Evolutionary conservation across 2,888 invertebrate genomes (phyloP), one percentile per base, ranked within the genome.

Genomic region (Ochlodes sylvanus): DNA sequence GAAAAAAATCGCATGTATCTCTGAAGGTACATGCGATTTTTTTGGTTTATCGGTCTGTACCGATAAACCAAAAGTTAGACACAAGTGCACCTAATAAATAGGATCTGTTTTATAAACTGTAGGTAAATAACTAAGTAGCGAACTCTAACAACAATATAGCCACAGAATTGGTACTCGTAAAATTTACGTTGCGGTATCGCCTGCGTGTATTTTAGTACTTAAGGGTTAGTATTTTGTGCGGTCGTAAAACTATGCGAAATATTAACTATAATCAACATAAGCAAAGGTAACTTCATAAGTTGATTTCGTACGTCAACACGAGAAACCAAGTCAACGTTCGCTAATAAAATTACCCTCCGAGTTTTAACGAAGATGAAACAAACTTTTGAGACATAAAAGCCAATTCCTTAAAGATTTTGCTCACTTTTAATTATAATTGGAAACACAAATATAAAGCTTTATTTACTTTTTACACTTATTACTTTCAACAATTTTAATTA

Each of bases 211-310:
- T 34, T 56, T 47, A 57, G 21, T 65, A 47, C 56, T 56, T 56
- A 52, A 7, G 44, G 12, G 50, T 15, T 6, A 44, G 14, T 50
- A 62, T 62, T 47, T 69, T 56, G 64, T 67, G 68, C 57, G 70
- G 71, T 73, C 72, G 71, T 73, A 72, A 73, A 76, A 54, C 63
- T 66, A 57, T 68, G 63, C 58, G 57, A 68, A 71, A 69, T 67
- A 69, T 63, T 61, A 69, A 71, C 52, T 27, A 47, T 19, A 57
- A 57, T 65, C 64, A 50, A 57, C 56, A 57, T 47, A 63, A 64
- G 56, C 57, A 57, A 65, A 57, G 57, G 57, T 50, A 47, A 65
- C 50, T 57, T 65, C 21, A n/a, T 65, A 65, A 57, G 47, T 38
- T 57, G 19, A 34, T 7, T 27, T 3, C 7, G 56, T 57, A 7